phyloP scores from a whole-genome alignment of 2,888 invertebrate genomes.

The Entomobrya proxima region DNA sequence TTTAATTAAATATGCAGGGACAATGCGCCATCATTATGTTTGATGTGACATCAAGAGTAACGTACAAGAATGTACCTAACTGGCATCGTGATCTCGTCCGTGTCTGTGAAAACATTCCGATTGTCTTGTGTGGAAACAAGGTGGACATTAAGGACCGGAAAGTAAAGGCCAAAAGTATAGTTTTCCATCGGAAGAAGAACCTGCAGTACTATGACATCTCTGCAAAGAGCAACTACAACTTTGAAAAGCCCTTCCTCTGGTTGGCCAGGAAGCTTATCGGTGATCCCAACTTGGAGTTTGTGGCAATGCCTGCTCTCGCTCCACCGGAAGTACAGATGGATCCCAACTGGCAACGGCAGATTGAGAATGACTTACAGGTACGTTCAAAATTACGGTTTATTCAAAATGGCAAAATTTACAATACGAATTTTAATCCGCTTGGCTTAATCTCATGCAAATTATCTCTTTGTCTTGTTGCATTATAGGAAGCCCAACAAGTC shows the following conservation, averaged over 20 bases:
- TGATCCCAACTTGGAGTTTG: constrained; percentile 97
- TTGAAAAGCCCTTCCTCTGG: constrained; percentile 99
- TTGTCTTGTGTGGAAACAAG: constrained; percentile 92
- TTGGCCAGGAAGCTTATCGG: constrained; percentile 95
- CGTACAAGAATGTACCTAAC: constrained; percentile 99
- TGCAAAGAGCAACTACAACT: constrained; percentile 99
- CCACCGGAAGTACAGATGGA: no score
- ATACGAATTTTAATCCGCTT: constrained; percentile 73
- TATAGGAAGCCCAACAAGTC: constrained; percentile 92
- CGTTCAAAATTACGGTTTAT: constrained; percentile 79
- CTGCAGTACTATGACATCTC: constrained; percentile 99
- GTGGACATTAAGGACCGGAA: constrained; percentile 99
- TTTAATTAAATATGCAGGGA: constrained; percentile 77
- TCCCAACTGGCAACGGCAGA: constrained; percentile 79
- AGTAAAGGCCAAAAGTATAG: constrained; percentile 99
- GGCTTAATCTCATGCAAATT: background rate
- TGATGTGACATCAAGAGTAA: constrained; percentile 99
- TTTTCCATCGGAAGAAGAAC: constrained; percentile 99
- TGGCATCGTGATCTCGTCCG: constrained; percentile 99
- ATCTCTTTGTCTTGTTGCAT: background rate
- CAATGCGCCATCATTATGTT: constrained; percentile 98
- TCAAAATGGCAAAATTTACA: no score
- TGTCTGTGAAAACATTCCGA: constrained; percentile 99
- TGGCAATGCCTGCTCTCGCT: background rate
- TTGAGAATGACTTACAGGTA: constrained; percentile 89